These are phyloP conservation scores for Magallana gigas DNA, from an alignment of 1,140 invertebrate species.

Conservation along the genomic window DNA sequence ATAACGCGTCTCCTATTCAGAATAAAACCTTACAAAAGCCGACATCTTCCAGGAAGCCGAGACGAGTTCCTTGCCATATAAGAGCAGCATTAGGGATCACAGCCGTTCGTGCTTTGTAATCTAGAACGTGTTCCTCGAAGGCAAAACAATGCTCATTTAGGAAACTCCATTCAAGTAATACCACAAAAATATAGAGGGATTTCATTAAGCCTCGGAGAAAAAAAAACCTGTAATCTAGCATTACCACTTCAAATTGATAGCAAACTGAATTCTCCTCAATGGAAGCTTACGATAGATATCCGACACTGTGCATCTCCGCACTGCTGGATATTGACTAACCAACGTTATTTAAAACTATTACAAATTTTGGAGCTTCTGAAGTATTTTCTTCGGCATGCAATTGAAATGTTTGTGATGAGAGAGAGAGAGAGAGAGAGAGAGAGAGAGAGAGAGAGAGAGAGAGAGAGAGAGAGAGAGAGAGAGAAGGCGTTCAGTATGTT, in stretches of 20 bases:
- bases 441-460: too few relatives aligned
- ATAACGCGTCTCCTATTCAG: not conserved
- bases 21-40: not conserved
- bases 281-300: too few relatives aligned
- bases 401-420: not conserved
- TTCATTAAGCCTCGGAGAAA: slow-evolving; percentile 16
- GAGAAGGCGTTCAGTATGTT: too few relatives aligned
- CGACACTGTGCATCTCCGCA: not conserved
- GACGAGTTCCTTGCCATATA: not conserved
- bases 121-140: slow-evolving; percentile 1
- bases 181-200: slow-evolving; percentile 19
- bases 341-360: not conserved
- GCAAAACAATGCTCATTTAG: slow-evolving; percentile 34
- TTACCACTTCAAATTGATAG: not conserved
- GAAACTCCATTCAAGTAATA: not conserved
- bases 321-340: not conserved
- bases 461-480: too few relatives aligned
- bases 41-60: too few relatives aligned
- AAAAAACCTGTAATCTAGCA: not conserved
- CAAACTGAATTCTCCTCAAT: too few relatives aligned
- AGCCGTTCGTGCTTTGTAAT: not conserved
- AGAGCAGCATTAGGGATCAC: not conserved
- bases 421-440: not conserved
- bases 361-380: not conserved
- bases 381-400: not conserved